Percentiles rank a stretch among this genome's conserved stretches.
Evolutionary conservation across 2,888 invertebrate genomes (phyloP).

Genomic region (Plutella xylostella): DNA sequence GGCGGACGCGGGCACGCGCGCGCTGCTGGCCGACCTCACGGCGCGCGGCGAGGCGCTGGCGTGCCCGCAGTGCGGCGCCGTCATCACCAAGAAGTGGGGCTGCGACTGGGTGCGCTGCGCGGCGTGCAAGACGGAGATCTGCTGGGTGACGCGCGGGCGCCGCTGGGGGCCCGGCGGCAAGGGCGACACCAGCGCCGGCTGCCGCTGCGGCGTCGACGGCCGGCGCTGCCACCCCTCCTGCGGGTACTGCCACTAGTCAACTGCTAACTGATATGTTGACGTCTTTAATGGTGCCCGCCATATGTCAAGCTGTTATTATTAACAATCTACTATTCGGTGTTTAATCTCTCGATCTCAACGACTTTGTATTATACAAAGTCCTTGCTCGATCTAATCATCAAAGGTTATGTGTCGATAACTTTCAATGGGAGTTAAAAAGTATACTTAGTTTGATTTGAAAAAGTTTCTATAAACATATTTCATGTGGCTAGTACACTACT

Average conservation of each 20-base stretch:
- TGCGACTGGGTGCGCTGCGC: conserved; percentile 94
- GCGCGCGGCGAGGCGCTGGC: conserved; percentile 86
- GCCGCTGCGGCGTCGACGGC: conserved; percentile 84
- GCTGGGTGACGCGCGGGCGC: conserved; percentile 90
- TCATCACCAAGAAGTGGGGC: conserved; percentile 92
- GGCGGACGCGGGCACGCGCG: conserved; percentile 79
- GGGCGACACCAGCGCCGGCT: conserved; percentile 87
- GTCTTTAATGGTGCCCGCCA: too few relatives aligned
- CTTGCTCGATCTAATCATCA: too few relatives aligned
- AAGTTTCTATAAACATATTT: too few relatives aligned
- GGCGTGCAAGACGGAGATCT: conserved; percentile 93
- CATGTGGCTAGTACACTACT: too few relatives aligned
- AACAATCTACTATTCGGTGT: too few relatives aligned
- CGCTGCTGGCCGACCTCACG: conserved; percentile 86
- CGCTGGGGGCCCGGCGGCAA: conserved; percentile 77
- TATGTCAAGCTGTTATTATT: too few relatives aligned
- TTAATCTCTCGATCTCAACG: too few relatives aligned
- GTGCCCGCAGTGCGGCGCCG: conserved; percentile 84
- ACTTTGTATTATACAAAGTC: too few relatives aligned
- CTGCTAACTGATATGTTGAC: too few relatives aligned
- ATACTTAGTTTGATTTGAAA: too few relatives aligned
- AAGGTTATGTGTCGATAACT: too few relatives aligned
- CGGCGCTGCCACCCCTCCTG: conserved; percentile 87
- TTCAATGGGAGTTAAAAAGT: too few relatives aligned
- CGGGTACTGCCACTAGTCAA: conserved; percentile 90